Base-by-base conservation (phyloP, 2,797 vertebrate genomes). In the Champsocephalus gunnari region DNA sequence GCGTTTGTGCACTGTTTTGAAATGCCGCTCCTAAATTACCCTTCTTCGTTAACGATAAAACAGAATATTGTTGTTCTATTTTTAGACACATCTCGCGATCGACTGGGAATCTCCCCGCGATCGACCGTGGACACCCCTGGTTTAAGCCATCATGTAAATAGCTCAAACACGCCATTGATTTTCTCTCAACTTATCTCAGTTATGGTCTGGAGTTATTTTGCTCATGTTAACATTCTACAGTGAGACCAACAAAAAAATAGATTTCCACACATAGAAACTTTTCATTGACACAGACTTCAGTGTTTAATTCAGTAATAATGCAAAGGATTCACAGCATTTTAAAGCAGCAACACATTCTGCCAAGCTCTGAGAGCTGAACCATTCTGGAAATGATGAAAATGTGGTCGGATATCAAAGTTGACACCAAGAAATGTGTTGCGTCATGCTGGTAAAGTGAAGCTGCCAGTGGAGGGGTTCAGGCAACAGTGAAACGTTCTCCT, bases 371-470 rank as follows among this genome's bases (percentile, higher is more conserved):
- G 57, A 56, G 19, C 59, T 14, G 21, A 71, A 77, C 8, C 17
- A 47, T 44, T 66, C 19, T 3, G 66, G 59, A 73, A 78, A 77
- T 73, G 12, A 69, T 83, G 58, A 77, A 56, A 41, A 67, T 70
- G 28, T 69, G 51, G 48, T 76, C 1, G 12, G 38, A 73, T 82
- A 80, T 83, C 77, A 77, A 60, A 68, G 41, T 63, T 79, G 70
- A 84, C 80, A 73, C 57, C 66, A 78, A 19, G 81, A 62, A 81
- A 68, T 71, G 66, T 77, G 28, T 77, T 71, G 53, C 70, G 83
- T 62, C 41, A 43, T 71, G 56, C 54, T 70, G 77, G 47, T 49
- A 75, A 79, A 87, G 75, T 71, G 75, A 66, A 82, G 60, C 68
- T 82, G 74, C 49, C 71, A 68, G 61, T 65, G 59, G 56, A 70